Evolutionary conservation across 2,797 vertebrate genomes (phyloP), one percentile per base, ranked within the genome.

Genomic region (Picus viridis): DNA sequence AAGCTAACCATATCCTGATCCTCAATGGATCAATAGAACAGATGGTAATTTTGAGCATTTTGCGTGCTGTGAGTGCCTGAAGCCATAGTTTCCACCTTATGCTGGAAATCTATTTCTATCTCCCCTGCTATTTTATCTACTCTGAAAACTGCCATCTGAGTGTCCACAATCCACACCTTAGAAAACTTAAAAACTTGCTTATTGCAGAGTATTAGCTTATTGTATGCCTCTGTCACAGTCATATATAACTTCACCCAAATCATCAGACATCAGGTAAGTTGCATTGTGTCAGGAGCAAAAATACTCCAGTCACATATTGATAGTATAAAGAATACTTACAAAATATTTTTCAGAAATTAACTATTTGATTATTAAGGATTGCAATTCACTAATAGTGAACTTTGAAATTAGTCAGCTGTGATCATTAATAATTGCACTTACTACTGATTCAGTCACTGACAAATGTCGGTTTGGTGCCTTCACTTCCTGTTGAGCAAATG

Each of bases 51-150:
- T 90, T 73, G 47, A 89, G 74, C 36, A 85, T 93, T 92, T 94
- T 92, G 26, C 64, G 74, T 77, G 19, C 75, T 78, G 57, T 67
- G 84, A 78, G 67, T 88, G 68, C 71, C 94, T 91, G 89, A 91
- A 95, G 91, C 69, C 88, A 92, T 94, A 87, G 85, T 62, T 85
- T 86, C 61, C 47, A 63, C 69, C 54, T 91, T 57, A 80, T 89
- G 53, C 69, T 94, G 78, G 65, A 96, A 93, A 85, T 92, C 71
- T 88, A 91, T 91, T 95, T 92, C 85, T 75, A 54, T 92, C 65
- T 83, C 22, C 18, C 41, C 34, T 87, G 80, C 47, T 95, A 83
- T 94, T 86, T 94, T 84, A 67, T 72, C 41, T 87, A 91, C 47
- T 73, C 58, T 72, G 51, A 94, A 94, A 93, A 69, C 39, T 92